phyloP scores from a whole-genome alignment of 1,140 invertebrate genomes.

The Drosophila mauritiana region DNA sequence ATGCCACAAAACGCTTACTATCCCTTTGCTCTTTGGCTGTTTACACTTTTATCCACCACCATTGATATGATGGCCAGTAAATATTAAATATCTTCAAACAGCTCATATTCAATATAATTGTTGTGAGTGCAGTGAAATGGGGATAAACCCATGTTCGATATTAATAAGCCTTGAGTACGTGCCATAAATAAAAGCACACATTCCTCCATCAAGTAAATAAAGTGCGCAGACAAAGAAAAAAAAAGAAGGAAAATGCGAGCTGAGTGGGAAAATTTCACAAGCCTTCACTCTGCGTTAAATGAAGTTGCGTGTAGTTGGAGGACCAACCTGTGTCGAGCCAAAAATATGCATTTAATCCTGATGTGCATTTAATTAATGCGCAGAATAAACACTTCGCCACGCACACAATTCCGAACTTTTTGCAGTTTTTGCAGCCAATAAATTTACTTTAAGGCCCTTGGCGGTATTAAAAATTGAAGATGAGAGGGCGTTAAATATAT shows the following conservation, averaged over 20 bases:
- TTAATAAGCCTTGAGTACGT: constrained; percentile 65
- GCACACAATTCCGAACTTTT: neutral
- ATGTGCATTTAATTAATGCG: constrained; percentile 77
- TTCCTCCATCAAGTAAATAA: constrained; percentile 59
- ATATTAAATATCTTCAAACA: constrained; percentile 44
- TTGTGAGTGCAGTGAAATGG: constrained; percentile 32
- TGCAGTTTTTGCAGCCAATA: constrained; percentile 62
- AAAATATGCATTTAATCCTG: constrained; percentile 68
- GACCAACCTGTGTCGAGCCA: constrained; percentile 29
- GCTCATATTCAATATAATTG: constrained; percentile 37
- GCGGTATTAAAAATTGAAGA: constrained; percentile 41
- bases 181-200: constrained; percentile 56
- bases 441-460: constrained; percentile 63
- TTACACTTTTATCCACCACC: neutral
- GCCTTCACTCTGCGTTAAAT: constrained; percentile 20
- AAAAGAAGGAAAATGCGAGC: neutral
- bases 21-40: neutral
- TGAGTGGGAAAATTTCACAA: constrained; percentile 11
- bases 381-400: constrained; percentile 62
- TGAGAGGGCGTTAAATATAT: constrained; percentile 52
- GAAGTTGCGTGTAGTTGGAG: constrained; percentile 15
- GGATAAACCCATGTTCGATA: constrained; percentile 41
- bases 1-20: constrained; percentile 33
- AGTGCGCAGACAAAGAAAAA: constrained; percentile 20
- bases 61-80: constrained; percentile 29